Evolutionary conservation across 1,140 invertebrate species (phyloP), one percentile per base, ranked within the genome.

Genomic region (Sminthurides bifidus): DNA sequence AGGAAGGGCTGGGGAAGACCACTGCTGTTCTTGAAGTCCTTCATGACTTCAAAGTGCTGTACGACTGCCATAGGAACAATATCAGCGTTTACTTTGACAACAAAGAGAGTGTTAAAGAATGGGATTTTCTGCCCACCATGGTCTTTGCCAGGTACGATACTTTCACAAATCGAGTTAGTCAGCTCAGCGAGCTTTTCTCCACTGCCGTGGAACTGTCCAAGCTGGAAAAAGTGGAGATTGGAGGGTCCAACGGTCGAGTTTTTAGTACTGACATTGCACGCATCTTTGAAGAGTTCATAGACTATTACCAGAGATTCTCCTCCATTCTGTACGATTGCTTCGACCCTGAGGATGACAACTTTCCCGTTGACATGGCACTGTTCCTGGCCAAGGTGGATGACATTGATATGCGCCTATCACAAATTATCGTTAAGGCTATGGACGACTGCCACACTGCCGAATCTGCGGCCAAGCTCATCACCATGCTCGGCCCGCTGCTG

Each of bases 401-500:
- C 67, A 80, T 94, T 64, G 91, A 95, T 69, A 79, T 86, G 65
- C 83, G 91, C 70, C 72, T 95, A 43, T 85, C 87, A 1, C 83
- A 89, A 4, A 88, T 94, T 59, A 75, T 94, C 24, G 87, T 86
- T 60, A 85, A 90, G 69, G 88, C 85, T 14, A 92, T 93, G 69
- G 88, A 93, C 69, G 90, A 93, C 68, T 91, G 87, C 65, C 78
- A 79, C 41, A 90, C 88, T 69, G 76, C 92, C 46, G 88, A 93
- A 72, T 82, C 84, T 54, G 80, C 84, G 51, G 93, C 89, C 69
- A 94, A 92, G 89, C 70, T 95, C 4, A 84, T 94, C 51, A 84
- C 84, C 66, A 87, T 94, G 60, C 81, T 87, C 24, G 88, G 89
- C 1, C 82, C 81, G 24, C 78, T 94, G 17, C 68, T 95, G 50